A percentile compares a stretch with the other conserved stretches of the same genome.
phyloP scores from a whole-genome alignment of 2,888 invertebrate genomes.

The Volucella zonaria region DNA sequence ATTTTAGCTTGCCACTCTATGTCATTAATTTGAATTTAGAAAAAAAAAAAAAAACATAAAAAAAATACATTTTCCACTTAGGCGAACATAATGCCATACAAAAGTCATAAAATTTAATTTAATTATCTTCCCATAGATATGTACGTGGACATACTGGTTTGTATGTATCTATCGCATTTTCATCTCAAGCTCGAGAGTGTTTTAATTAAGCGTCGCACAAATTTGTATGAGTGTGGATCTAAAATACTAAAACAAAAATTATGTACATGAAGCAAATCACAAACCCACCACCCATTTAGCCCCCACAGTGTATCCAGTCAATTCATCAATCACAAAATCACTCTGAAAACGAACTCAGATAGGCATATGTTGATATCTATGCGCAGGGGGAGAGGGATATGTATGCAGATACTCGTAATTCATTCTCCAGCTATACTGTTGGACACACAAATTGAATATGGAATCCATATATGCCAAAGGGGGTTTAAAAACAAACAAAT shows the following conservation, averaged over 20 bases:
- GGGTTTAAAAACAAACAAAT: constrained; percentile 37
- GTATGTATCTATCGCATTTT: neutral
- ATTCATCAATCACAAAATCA: constrained; percentile 72
- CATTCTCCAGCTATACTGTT: constrained; percentile 50
- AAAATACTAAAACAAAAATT: constrained; percentile 14
- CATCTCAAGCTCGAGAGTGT: constrained; percentile 43
- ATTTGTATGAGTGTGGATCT: constrained; percentile 26
- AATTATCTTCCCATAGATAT: constrained; percentile 51
- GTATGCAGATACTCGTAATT: constrained; percentile 28
- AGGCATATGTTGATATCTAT: constrained; percentile 17
- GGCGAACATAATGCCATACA: constrained; percentile 54
- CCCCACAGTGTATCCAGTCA: constrained; percentile 66
- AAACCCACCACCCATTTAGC: constrained; percentile 64
- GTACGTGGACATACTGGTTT: neutral
- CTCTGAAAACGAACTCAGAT: constrained; percentile 42
- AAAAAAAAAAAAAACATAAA: constrained; percentile 30
- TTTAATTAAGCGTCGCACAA: constrained; percentile 58
- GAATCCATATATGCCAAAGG: constrained; percentile 26
- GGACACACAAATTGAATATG: constrained; percentile 49
- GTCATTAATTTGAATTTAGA: constrained; percentile 45
- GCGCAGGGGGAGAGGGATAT: constrained; percentile 44
- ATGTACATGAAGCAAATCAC: constrained; percentile 39
- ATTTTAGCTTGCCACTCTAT: constrained; percentile 34
- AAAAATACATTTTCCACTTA: constrained; percentile 50
- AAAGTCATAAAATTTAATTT: constrained; percentile 71